phyloP scores from a whole-genome alignment of 2,888 invertebrate species.

The Lissonota sp. region DNA sequence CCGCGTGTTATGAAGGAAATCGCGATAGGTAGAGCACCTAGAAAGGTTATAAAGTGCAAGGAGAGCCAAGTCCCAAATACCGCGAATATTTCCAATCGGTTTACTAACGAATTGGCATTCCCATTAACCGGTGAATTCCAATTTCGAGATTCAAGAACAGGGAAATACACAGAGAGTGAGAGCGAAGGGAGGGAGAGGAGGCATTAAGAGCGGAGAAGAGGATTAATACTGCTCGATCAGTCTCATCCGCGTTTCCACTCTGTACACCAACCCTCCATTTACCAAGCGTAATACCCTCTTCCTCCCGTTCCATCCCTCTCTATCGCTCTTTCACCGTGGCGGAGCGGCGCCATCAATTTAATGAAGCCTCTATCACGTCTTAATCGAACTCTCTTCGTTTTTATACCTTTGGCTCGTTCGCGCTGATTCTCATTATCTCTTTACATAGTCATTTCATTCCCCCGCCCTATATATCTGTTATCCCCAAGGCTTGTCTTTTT shows the following conservation, averaged over 20 bases:
- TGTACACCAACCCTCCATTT: slow-evolving; percentile 10
- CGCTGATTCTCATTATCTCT: slow-evolving; percentile 62
- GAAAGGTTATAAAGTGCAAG: background rate
- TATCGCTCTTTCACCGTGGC: slow-evolving; percentile 7
- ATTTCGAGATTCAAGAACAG: slow-evolving; percentile 35
- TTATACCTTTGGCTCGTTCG: slow-evolving; percentile 33
- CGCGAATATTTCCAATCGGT: slow-evolving; percentile 50
- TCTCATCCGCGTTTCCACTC: slow-evolving; percentile 39
- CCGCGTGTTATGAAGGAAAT: background rate
- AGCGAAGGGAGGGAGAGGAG: background rate
- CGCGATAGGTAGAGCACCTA: background rate
- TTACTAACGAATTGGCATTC: slow-evolving; percentile 45
- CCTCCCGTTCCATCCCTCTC: slow-evolving; percentile 5
- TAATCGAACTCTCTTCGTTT: slow-evolving; percentile 46
- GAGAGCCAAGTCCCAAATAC: slow-evolving; percentile 4
- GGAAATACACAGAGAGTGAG: background rate
- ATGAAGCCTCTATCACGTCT: slow-evolving; percentile 59
- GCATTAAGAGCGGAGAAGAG: background rate
- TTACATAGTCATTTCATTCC: slow-evolving; percentile 19
- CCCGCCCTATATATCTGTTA: slow-evolving; percentile 18
- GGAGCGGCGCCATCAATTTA: slow-evolving; percentile 46
- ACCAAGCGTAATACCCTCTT: background rate
- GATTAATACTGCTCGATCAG: slow-evolving; percentile 58
- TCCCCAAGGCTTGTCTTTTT: slow-evolving; percentile 20
- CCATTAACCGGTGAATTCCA: slow-evolving; percentile 47